phyloP scores from a whole-genome alignment of 2,797 vertebrate genomes.

The Halcyon badia region DNA sequence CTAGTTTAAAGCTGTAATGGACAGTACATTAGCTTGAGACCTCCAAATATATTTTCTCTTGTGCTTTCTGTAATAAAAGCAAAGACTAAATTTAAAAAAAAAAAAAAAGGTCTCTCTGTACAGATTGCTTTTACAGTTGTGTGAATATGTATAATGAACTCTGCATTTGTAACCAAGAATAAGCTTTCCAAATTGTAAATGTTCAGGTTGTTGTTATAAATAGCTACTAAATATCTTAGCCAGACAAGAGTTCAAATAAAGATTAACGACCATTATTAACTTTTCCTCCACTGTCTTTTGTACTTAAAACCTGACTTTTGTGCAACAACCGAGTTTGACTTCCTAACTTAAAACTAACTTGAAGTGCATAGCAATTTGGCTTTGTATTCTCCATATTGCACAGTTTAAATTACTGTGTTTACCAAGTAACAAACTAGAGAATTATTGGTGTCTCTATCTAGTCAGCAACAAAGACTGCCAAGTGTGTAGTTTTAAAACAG shows the following conservation, averaged over 20 bases:
- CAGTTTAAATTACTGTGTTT: not conserved
- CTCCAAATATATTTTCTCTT: constrained; percentile 7
- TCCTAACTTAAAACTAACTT: not conserved
- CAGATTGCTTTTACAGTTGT: constrained; percentile 37
- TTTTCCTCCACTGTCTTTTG: not conserved
- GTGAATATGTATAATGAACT: constrained; percentile 71
- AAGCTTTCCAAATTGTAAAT: constrained; percentile 62
- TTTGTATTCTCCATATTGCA: not conserved
- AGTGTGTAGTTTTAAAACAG: not conserved
- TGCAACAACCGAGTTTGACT: not conserved
- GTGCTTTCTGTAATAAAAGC: constrained; percentile 60
- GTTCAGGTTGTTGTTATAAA: constrained; percentile 65
- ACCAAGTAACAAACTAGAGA: not conserved
- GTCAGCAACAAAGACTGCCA: not conserved
- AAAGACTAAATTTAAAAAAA: not conserved
- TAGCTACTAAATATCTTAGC: constrained; percentile 36
- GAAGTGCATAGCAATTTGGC: not conserved
- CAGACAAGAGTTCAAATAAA: constrained; percentile 68
- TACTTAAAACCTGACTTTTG: not conserved
- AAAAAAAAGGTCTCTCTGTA: constrained; percentile 53
- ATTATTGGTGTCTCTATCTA: not conserved
- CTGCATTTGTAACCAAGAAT: constrained; percentile 48
- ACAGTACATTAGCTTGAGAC: constrained; percentile 45
- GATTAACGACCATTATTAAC: not conserved
- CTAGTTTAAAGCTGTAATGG: constrained; percentile 63